A percentile compares a stretch with the other conserved stretches of the same genome.
Evolutionary conservation across 2,797 vertebrate species (phyloP).

Genomic region (Cirrhinus molitorella): DNA sequence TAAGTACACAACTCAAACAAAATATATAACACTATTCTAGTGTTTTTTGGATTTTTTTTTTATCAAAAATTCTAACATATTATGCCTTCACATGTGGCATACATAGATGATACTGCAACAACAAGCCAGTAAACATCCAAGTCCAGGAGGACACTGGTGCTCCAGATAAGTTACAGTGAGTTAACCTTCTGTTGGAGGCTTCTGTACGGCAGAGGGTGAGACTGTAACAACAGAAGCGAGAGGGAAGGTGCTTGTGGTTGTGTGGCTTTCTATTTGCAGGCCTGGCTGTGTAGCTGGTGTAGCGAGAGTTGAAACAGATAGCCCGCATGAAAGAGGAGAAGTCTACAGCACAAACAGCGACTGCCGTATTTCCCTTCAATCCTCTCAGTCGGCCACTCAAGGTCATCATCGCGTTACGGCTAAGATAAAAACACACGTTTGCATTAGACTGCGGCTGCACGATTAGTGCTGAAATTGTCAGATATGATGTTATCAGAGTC

Average conservation of each 20-base stretch:
- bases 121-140: constrained; percentile 19
- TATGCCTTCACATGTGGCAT: neutral
- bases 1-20: too few species aligned
- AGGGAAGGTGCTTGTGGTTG: constrained; percentile 52
- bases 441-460: constrained; percentile 10
- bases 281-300: constrained; percentile 58
- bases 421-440: constrained; percentile 25
- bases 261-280: constrained; percentile 65
- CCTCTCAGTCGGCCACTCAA: constrained; percentile 56
- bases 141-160: constrained; percentile 5
- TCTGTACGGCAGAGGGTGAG: constrained; percentile 34
- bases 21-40: too few species aligned
- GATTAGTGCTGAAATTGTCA: neutral
- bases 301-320: constrained; percentile 59
- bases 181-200: constrained; percentile 48
- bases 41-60: too few species aligned
- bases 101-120: constrained; percentile 6
- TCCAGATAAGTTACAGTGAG: constrained; percentile 45
- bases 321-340: constrained; percentile 61
- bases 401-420: constrained; percentile 55
- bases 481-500: neutral
- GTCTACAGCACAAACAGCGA: constrained; percentile 62
- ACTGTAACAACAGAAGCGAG: constrained; percentile 36
- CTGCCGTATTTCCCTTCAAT: constrained; percentile 55
- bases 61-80: too few species aligned